phyloP scores from a whole-genome alignment of 1,140 invertebrate species.

The Lasaia peninsularis region DNA sequence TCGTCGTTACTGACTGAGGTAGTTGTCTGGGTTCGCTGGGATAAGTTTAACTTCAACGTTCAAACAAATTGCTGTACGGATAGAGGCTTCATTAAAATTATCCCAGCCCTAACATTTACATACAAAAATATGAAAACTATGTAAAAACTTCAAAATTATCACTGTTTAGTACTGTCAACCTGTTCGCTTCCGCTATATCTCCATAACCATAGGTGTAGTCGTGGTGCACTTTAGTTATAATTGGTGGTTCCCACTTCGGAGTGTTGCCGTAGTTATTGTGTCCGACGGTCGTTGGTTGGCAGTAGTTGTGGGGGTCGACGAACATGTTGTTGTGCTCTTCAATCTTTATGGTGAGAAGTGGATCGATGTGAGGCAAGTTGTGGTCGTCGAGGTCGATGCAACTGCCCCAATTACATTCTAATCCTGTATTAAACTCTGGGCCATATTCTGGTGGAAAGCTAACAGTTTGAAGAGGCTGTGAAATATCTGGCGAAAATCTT shows the following conservation, averaged over 20 bases:
- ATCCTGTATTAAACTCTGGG: slow-evolving; percentile 44
- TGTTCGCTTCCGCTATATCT: slow-evolving; percentile 29
- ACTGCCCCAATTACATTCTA: slow-evolving; percentile 18
- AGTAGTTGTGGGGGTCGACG: not conserved
- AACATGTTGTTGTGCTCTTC: slow-evolving; percentile 15
- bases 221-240: slow-evolving; percentile 36
- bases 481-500: not conserved
- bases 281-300: not conserved
- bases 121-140: slow-evolving; percentile 40
- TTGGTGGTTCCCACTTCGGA: slow-evolving; percentile 38
- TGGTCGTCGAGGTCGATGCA: slow-evolving; percentile 47
- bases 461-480: slow-evolving; percentile 10
- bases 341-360: slow-evolving; percentile 43
- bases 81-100: not conserved
- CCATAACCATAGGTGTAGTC: slow-evolving; percentile 31
- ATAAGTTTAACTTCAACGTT: slow-evolving; percentile 11
- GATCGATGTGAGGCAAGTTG: slow-evolving; percentile 58
- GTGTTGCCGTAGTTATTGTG: slow-evolving; percentile 15
- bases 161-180: slow-evolving; percentile 42
- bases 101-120: slow-evolving; percentile 9
- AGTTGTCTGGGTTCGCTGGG: slow-evolving; percentile 38
- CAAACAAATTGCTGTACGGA: not conserved
- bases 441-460: slow-evolving; percentile 51
- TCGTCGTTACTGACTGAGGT: slow-evolving; percentile 60
- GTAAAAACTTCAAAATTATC: slow-evolving; percentile 48